A percentile compares a stretch with the other conserved stretches of the same genome.
Evolutionary conservation across 2,797 vertebrate species (phyloP).

Genomic region (Arnoldichthys spilopterus): DNA sequence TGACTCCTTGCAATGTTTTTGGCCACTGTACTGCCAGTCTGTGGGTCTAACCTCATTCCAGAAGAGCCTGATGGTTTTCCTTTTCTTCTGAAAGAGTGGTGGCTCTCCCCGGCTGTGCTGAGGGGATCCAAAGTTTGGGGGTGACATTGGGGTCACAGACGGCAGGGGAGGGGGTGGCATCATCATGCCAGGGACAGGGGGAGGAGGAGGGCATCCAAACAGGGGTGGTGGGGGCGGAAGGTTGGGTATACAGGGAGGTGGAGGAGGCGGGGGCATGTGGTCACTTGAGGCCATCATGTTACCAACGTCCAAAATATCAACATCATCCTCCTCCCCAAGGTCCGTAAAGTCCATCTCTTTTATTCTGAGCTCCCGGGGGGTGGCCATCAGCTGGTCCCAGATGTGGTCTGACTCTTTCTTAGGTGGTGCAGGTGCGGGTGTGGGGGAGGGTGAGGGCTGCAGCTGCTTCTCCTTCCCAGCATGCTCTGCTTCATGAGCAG

Average conservation of each 20-base stretch:
- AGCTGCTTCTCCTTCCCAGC: constrained; percentile 73
- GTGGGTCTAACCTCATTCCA: constrained; percentile 95
- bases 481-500: constrained; percentile 75
- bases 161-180: constrained; percentile 90
- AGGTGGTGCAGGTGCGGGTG: constrained; percentile 65
- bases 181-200: constrained; percentile 79
- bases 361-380: constrained; percentile 91
- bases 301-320: constrained; percentile 89
- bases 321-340: constrained; percentile 91
- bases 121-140: constrained; percentile 83
- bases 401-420: constrained; percentile 97
- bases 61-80: constrained; percentile 98
- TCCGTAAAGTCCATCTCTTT: constrained; percentile 99
- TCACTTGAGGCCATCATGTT: constrained; percentile 78
- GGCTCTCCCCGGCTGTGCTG: constrained; percentile 85
- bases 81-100: constrained; percentile 95
- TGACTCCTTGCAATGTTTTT: constrained; percentile 89
- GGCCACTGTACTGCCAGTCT: constrained; percentile 90
- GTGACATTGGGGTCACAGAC: constrained; percentile 80
- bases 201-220: constrained; percentile 86
- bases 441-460: constrained; percentile 25
- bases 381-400: constrained; percentile 97
- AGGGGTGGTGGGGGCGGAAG: constrained; percentile 88
- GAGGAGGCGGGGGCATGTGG: constrained; percentile 83
- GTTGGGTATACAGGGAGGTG: constrained; percentile 77